These are phyloP conservation scores for Tamandua tetradactyla DNA, from an alignment of 2,797 vertebrate genomes.

Conservation along the genomic window DNA sequence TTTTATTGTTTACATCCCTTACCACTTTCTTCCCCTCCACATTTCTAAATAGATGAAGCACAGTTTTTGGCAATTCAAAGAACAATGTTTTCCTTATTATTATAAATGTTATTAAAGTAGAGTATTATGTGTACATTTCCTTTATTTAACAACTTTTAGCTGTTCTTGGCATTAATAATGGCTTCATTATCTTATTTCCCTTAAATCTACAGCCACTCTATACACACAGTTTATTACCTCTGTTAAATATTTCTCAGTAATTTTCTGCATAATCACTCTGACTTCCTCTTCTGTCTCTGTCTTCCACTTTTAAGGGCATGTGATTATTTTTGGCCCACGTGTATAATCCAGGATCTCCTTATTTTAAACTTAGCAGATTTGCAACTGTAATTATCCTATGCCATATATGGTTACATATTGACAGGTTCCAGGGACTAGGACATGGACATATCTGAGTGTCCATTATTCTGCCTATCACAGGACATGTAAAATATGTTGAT, in stretches of 20 bases:
- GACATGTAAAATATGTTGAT: neutral
- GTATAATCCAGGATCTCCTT: neutral
- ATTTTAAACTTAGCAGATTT: neutral
- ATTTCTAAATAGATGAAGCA: neutral
- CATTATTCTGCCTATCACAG: neutral
- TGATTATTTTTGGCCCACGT: neutral
- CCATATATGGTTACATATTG: neutral
- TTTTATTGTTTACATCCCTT: neutral
- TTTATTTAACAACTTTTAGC: neutral
- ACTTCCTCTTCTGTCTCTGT: neutral
- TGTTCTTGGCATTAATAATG: neutral
- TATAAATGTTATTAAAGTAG: neutral
- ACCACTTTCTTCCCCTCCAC: no score
- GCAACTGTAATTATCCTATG: neutral
- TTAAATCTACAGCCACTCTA: neutral
- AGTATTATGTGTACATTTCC: neutral
- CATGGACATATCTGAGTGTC: neutral
- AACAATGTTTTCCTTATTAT: neutral
- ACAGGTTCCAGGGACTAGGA: neutral
- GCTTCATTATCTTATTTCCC: neutral
- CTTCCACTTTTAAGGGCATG: neutral
- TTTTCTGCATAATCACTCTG: neutral
- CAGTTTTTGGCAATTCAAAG: neutral
- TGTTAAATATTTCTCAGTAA: neutral
- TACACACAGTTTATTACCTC: neutral